phyloP scores from a whole-genome alignment of 1,140 invertebrate species.

The Polypedilum vanderplanki region DNA sequence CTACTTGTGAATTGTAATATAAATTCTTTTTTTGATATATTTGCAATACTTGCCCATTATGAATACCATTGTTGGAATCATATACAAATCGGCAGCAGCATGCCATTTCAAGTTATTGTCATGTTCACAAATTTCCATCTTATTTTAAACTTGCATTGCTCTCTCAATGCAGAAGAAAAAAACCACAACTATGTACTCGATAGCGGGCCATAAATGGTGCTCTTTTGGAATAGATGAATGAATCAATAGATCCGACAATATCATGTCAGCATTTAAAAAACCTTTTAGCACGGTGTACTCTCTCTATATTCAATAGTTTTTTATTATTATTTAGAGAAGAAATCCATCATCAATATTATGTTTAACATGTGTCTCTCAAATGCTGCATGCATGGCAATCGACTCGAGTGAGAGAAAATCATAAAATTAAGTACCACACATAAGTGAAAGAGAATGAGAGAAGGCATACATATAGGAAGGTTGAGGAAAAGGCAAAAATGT shows the following conservation, averaged over 20 bases:
- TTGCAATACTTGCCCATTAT: slow-evolving; percentile 24
- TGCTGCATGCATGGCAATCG: neutral
- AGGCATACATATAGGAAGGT: neutral
- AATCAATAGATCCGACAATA: neutral
- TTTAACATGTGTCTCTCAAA: neutral
- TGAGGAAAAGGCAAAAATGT: slow-evolving; percentile 3
- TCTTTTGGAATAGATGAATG: neutral
- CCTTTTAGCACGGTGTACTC: neutral
- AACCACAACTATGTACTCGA: neutral
- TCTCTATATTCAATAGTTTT: too few species aligned
- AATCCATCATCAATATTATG: slow-evolving; percentile 7
- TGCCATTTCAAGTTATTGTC: neutral
- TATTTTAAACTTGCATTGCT: neutral
- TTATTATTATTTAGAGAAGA: neutral
- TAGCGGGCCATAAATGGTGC: neutral
- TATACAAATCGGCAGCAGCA: neutral
- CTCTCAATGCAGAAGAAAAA: neutral
- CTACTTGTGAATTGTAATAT: neutral
- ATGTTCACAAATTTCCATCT: neutral
- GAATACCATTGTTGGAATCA: slow-evolving; percentile 8
- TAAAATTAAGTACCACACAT: neutral
- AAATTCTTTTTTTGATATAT: slow-evolving; percentile 15
- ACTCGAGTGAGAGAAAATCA: neutral
- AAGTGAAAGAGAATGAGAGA: neutral
- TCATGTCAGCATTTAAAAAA: slow-evolving; percentile 5